These are phyloP conservation scores for Passer montanus DNA, from an alignment of 2,113 vertebrate species.

Conservation along the genomic window DNA sequence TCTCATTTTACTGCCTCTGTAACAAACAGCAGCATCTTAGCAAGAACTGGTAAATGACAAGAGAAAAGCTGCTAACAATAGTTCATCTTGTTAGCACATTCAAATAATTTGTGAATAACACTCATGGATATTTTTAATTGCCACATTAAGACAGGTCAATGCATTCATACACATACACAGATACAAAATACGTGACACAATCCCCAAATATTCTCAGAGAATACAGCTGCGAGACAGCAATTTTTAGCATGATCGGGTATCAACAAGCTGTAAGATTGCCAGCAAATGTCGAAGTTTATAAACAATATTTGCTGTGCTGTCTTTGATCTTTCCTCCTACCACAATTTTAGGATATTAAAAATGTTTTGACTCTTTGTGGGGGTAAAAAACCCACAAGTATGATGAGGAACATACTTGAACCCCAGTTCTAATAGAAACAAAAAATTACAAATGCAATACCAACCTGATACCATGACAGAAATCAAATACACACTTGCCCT, in stretches of 20 bases:
- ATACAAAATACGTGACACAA: background rate
- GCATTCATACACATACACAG: background rate
- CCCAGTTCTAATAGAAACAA: background rate
- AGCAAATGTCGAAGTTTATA: background rate
- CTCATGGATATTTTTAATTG: conserved; percentile 29
- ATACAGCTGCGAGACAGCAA: background rate
- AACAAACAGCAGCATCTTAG: background rate
- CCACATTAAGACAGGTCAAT: conserved; percentile 8
- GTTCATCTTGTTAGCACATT: background rate
- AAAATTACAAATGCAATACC: background rate
- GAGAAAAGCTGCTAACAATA: background rate
- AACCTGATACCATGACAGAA: background rate
- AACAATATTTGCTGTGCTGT: background rate
- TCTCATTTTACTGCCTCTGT: background rate
- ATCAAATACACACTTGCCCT: background rate
- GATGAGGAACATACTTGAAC: background rate
- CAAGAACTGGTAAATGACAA: conserved; percentile 6
- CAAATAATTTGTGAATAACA: conserved; percentile 21
- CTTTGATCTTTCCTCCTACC: background rate
- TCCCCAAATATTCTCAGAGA: background rate
- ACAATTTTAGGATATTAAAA: background rate
- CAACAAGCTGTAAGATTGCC: background rate
- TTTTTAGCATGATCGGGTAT: conserved; percentile 2
- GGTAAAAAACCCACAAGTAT: accelerated
- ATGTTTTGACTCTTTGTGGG: background rate